Conservation (phyloP, 2,113 vertebrate genomes). For the Cercocebus atys region DNA sequence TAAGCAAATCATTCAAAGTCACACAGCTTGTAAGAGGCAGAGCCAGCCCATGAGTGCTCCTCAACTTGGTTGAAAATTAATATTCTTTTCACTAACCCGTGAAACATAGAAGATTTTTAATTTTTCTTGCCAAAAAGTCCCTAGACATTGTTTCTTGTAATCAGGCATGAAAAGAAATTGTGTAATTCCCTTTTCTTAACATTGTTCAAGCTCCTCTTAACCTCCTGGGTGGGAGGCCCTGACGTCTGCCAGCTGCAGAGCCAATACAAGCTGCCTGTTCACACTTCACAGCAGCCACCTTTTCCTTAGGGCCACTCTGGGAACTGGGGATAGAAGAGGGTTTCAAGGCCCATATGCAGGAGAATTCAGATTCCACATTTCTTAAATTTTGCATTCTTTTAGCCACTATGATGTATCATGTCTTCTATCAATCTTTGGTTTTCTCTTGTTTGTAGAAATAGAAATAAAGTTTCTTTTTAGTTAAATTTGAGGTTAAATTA, state of each 20-base stretch:
- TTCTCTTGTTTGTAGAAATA: not conserved
- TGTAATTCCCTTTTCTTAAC: conserved; percentile 34
- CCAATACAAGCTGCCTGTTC: not conserved
- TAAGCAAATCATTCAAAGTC: not conserved
- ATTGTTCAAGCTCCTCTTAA: conserved; percentile 4
- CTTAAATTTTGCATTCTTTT: not conserved
- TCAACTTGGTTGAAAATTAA: conserved; percentile 12
- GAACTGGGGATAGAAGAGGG: not conserved
- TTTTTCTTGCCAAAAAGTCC: conserved; percentile 50
- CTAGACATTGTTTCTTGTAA: conserved; percentile 41
- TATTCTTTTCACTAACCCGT: conserved; percentile 42
- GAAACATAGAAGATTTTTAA: conserved; percentile 4
- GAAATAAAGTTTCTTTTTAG: not conserved
- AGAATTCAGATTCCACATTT: not conserved
- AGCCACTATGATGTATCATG: not conserved
- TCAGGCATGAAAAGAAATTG: conserved; percentile 8
- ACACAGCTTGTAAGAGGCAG: not conserved
- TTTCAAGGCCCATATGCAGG: not conserved
- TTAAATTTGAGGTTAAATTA: conserved; percentile 34
- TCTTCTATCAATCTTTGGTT: not conserved
- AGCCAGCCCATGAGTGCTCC: not conserved
- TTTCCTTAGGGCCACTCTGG: not conserved
- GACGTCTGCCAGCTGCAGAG: not conserved
- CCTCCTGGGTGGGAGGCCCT: not conserved
- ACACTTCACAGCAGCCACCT: not conserved